Evolutionary conservation across 2,797 vertebrate genomes (phyloP).

Genomic region (Crypturellus tataupa): DNA sequence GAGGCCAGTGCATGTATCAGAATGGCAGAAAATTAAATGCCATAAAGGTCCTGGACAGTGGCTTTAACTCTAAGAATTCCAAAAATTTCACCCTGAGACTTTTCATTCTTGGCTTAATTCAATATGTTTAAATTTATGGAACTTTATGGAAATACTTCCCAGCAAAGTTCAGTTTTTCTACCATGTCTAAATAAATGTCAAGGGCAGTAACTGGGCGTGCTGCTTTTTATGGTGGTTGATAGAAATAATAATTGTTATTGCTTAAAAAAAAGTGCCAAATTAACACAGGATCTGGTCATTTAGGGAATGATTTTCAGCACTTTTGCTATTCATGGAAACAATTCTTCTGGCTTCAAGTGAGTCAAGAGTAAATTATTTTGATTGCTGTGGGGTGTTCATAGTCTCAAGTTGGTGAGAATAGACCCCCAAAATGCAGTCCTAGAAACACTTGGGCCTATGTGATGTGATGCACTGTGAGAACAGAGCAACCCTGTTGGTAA

Average conservation of each 20-base stretch:
- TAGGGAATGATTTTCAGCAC: neutral
- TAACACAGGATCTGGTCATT: neutral
- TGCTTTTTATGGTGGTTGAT: neutral
- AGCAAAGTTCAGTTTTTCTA: slow-evolving; percentile 27
- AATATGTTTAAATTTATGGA: neutral
- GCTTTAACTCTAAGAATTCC: slow-evolving; percentile 67
- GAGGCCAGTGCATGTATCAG: slow-evolving; percentile 36
- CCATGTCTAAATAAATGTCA: slow-evolving; percentile 49
- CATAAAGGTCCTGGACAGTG: slow-evolving; percentile 2
- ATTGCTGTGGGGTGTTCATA: neutral
- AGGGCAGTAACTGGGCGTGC: neutral
- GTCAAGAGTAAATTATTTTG: neutral
- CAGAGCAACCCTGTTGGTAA: neutral
- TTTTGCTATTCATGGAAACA: neutral
- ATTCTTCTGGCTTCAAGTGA: neutral
- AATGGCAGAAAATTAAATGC: slow-evolving; percentile 71
- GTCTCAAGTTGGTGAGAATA: neutral
- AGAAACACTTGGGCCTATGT: neutral
- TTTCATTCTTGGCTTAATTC: slow-evolving; percentile 66
- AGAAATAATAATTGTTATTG: neutral
- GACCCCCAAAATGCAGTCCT: neutral
- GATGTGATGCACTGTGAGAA: neutral
- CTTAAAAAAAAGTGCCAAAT: neutral
- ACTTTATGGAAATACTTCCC: slow-evolving; percentile 30
- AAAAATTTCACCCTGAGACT: slow-evolving; percentile 6